These are phyloP conservation scores for Drosophila guanche DNA, from an alignment of 1,140 invertebrate species.

Conservation along the genomic window DNA sequence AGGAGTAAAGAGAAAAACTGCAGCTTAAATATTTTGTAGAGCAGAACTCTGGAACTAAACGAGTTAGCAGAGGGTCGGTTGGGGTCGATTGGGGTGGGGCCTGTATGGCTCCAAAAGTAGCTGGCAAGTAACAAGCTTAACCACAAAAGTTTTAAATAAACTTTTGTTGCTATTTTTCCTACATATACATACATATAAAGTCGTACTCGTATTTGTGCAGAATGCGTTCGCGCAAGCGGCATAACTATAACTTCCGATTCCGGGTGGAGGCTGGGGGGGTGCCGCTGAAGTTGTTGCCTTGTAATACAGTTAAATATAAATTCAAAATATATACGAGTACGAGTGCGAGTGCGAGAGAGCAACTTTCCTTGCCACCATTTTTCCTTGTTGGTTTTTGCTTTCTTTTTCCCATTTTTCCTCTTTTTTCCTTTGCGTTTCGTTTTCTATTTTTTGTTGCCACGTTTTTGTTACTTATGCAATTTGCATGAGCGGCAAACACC, in stretches of 20 bases:
- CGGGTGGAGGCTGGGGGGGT: slow-evolving; percentile 28
- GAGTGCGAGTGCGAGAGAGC: slow-evolving; percentile 35
- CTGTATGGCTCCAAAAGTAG: slow-evolving; percentile 52
- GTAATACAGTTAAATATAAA: slow-evolving; percentile 77
- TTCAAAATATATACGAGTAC: slow-evolving; percentile 63
- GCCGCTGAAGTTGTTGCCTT: slow-evolving; percentile 38
- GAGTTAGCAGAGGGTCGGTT: slow-evolving; percentile 35
- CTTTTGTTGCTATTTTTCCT: slow-evolving; percentile 60
- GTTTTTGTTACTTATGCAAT: slow-evolving; percentile 70
- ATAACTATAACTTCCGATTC: slow-evolving; percentile 81
- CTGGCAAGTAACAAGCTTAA: slow-evolving; percentile 79
- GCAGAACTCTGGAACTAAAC: slow-evolving; percentile 53
- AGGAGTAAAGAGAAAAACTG: slow-evolving; percentile 24
- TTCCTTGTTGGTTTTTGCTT: slow-evolving; percentile 46
- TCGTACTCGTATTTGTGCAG: slow-evolving; percentile 12
- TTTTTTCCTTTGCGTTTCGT: slow-evolving; percentile 9
- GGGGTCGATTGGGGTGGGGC: neutral
- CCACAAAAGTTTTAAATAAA: slow-evolving; percentile 79
- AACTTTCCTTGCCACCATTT: slow-evolving; percentile 59
- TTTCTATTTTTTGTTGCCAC: slow-evolving; percentile 15
- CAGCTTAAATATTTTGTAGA: slow-evolving; percentile 66
- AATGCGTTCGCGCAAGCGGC: slow-evolving; percentile 67
- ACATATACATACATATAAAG: slow-evolving; percentile 38
- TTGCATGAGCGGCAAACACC: slow-evolving; percentile 80
- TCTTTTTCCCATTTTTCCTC: slow-evolving; percentile 19